Percentiles rank a stretch among this genome's conserved stretches.
Conservation (phyloP, 1,140 invertebrate species). For the Drosophila lowei region DNA sequence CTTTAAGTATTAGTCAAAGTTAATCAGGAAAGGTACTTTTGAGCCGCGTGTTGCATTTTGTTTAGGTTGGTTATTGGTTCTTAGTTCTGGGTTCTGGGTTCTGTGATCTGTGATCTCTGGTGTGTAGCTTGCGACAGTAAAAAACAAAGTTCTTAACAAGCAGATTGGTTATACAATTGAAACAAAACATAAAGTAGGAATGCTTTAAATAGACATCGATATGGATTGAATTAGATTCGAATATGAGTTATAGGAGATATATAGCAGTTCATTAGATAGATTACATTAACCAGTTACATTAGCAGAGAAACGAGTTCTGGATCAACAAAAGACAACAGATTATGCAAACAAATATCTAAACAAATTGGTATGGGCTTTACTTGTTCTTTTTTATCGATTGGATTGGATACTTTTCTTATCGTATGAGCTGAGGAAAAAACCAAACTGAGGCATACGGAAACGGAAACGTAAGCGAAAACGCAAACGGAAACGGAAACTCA, state of each 20-base stretch:
- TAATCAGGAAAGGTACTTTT: conserved; percentile 74
- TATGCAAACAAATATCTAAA: conserved; percentile 61
- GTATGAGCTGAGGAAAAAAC: conserved; percentile 34
- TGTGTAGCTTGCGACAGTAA: conserved; percentile 62
- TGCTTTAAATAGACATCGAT: conserved; percentile 71
- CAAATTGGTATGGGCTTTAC: conserved; percentile 27
- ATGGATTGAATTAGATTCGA: conserved; percentile 50
- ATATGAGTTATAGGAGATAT: conserved; percentile 53
- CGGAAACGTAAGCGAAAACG: background rate
- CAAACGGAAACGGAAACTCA: conserved; percentile 10
- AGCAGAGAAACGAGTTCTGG: conserved; percentile 55
- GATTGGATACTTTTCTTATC: conserved; percentile 23
- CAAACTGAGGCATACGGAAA: conserved; percentile 27
- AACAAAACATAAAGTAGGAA: conserved; percentile 51
- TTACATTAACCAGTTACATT: conserved; percentile 64
- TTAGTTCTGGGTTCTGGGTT: conserved; percentile 28
- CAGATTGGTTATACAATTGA: conserved; percentile 68
- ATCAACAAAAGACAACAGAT: conserved; percentile 54
- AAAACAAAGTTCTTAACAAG: conserved; percentile 67
- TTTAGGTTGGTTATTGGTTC: conserved; percentile 22
- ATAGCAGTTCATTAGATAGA: conserved; percentile 58
- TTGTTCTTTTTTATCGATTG: conserved; percentile 31
- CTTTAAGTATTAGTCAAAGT: conserved; percentile 63
- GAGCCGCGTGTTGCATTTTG: conserved; percentile 59
- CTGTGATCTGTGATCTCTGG: conserved; percentile 34